Percentiles rank a stretch among this genome's conserved stretches.
Conservation (phyloP, 2,888 invertebrate species). For the Diarsia brunnea region DNA sequence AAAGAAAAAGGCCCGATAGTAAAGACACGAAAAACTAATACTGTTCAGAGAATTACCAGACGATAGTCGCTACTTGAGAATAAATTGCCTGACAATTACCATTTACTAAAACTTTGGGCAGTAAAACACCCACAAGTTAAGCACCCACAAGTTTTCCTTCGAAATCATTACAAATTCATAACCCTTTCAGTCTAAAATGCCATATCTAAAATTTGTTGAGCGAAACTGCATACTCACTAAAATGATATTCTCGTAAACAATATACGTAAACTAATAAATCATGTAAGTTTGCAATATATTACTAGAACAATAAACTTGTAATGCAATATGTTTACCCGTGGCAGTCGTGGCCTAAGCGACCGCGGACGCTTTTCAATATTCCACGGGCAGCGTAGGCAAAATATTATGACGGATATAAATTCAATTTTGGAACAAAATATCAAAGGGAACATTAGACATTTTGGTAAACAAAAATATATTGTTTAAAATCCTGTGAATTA, state of each 20-base stretch:
- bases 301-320: conserved; percentile 41
- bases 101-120: neutral
- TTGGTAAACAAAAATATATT: neutral
- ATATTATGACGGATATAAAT: conserved; percentile 13
- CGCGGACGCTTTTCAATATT: conserved; percentile 23
- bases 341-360: neutral
- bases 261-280: conserved; percentile 41
- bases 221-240: conserved; percentile 17
- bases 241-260: conserved; percentile 6
- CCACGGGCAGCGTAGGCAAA: neutral
- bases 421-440: neutral
- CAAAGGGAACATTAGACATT: neutral
- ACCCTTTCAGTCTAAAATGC: neutral
- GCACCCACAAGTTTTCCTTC: neutral
- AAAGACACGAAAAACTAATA: neutral
- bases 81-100: neutral
- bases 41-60: neutral
- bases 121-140: neutral
- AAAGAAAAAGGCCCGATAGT: neutral
- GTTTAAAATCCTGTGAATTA: neutral
- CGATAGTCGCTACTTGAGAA: neutral
- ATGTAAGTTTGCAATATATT: conserved; percentile 37
- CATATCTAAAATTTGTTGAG: neutral
- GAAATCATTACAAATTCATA: neutral
- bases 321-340: conserved; percentile 38